Base-by-base conservation (phyloP, 2,888 invertebrate genomes). In the Cheilosia scutellata region DNA sequence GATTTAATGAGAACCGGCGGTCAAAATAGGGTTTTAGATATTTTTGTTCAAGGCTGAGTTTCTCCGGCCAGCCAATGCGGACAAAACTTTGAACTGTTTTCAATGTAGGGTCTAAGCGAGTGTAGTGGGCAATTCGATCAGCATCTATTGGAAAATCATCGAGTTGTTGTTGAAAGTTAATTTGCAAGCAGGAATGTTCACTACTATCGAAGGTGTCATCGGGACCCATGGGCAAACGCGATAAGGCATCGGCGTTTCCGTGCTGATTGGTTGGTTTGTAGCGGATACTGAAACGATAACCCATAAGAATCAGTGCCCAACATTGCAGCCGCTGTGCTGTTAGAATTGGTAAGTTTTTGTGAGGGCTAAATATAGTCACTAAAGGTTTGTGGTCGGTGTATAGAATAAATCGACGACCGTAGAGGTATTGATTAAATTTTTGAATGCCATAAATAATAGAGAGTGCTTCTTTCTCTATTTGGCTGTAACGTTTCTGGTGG, bases 381-480 rank as follows among this genome's bases (percentile, higher is more conserved):
- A 33, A 33, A 33, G 31, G 65, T 33, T 75, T 75, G 31, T 75
- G 75, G 65, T 75, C 75, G 16, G 65, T 75, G 58, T 55, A 58
- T 11, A 66, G 53, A 49, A 55, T 63, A 16, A 79, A 79, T 6
- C 11, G 25, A 2, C 66, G 76, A 47, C 70, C 77, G 6, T 51
- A 53, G 4, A 78, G 20, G 29, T 71, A 76, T 27, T 70, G 77
- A n/a, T 77, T 44, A 27, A 77, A 77, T 49, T 57, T 40, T 13
- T 13, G 40, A 47, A 47, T 20, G 5, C 72, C 79, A 49, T 55
- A 79, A 31, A 79, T 62, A 53, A 71, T 71, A 58, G 62, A 70
- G 5, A 78, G 55, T 16, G 70, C 71, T 71, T 79, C 74, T 20
- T 79, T 65, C 33, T 74, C 79, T 51, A 65, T 65, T 40, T 79